phyloP scores from a whole-genome alignment of 2,888 invertebrate species.

The Ptychoptera contaminata region DNA sequence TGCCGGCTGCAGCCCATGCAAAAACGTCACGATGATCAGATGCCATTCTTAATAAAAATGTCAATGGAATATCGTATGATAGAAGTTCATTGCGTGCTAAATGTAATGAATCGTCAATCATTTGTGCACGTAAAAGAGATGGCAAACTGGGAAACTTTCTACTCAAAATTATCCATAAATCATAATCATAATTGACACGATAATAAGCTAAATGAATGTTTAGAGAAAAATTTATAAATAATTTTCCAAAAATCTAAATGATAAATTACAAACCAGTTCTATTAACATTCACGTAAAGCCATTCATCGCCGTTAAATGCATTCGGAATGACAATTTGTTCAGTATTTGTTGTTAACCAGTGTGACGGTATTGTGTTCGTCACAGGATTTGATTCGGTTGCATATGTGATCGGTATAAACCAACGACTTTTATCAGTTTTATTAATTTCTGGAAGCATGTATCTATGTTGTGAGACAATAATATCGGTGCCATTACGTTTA shows the following conservation, averaged over 20 bases:
- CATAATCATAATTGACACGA: constrained; percentile 46
- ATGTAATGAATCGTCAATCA: constrained; percentile 51
- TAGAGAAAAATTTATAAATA: constrained; percentile 20
- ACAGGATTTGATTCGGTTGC: constrained; percentile 22
- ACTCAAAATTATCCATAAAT: constrained; percentile 41
- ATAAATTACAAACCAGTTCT: neutral
- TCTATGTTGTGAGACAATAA: constrained; percentile 22
- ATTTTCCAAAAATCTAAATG: neutral
- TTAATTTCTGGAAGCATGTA: constrained; percentile 24
- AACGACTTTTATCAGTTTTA: constrained; percentile 20
- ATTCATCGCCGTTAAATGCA: constrained; percentile 10
- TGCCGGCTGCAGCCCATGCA: constrained; percentile 42
- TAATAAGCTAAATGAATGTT: constrained; percentile 40
- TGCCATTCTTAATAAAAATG: constrained; percentile 34
- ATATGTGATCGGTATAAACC: constrained; percentile 27
- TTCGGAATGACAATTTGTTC: constrained; percentile 20
- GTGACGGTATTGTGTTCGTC: constrained; percentile 22
- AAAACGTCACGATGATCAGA: constrained; percentile 36
- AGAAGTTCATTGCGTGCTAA: constrained; percentile 40
- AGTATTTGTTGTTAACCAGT: constrained; percentile 24
- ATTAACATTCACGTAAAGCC: constrained; percentile 7
- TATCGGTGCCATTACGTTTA: constrained; percentile 25
- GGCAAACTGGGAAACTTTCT: constrained; percentile 39
- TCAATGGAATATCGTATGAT: constrained; percentile 39
- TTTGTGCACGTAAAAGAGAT: constrained; percentile 44